These are phyloP conservation scores for Semnornis frantzii DNA, from an alignment of 2,113 vertebrate genomes.

Conservation along the genomic window DNA sequence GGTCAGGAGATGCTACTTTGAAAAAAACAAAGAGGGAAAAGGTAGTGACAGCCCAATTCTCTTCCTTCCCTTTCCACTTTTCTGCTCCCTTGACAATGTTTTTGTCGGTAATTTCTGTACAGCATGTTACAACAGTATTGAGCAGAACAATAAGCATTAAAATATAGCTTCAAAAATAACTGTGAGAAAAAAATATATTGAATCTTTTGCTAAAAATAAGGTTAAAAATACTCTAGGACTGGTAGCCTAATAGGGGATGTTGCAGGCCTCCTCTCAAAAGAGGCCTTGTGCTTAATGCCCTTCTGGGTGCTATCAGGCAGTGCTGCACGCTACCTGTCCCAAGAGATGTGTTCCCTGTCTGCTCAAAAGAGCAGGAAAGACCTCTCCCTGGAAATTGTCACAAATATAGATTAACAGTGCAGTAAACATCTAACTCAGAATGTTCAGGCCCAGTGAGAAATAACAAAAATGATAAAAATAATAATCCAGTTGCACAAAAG, in stretches of 20 bases:
- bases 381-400: background rate
- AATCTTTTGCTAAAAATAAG: constrained; percentile 24
- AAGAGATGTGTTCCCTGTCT: background rate
- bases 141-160: constrained; percentile 30
- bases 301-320: background rate
- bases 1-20: background rate
- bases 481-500: background rate
- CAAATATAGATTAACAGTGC: background rate
- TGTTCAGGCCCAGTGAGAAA: background rate
- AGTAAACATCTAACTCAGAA: background rate
- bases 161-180: constrained; percentile 32
- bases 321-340: background rate
- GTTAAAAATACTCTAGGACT: background rate
- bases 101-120: constrained; percentile 16
- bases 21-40: background rate
- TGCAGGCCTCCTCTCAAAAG: background rate
- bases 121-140: background rate
- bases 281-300: background rate
- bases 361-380: background rate
- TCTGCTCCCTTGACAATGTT: background rate
- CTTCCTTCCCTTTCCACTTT: background rate
- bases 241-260: background rate
- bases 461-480: constrained; percentile 5
- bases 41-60: background rate
- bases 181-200: background rate